Percentiles rank a stretch among this genome's conserved stretches.
phyloP scores from a whole-genome alignment of 2,113 vertebrate species.

The Protomyctophum bolini region DNA sequence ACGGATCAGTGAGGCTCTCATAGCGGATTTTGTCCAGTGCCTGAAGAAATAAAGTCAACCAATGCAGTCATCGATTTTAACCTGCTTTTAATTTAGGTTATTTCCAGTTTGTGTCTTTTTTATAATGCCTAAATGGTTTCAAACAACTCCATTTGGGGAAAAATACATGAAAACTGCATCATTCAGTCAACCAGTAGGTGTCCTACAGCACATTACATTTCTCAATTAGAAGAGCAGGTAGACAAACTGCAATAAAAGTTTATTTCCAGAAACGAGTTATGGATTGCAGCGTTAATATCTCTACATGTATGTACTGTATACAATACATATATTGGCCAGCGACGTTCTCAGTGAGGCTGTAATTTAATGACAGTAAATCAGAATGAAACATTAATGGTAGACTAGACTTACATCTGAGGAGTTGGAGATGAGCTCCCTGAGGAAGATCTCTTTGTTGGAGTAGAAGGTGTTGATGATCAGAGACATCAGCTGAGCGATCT shows the following conservation, averaged over 20 bases:
- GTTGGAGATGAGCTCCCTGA: conserved; percentile 84
- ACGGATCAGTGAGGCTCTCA: conserved; percentile 82
- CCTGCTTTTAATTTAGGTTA: too few species aligned
- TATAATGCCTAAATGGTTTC: too few species aligned
- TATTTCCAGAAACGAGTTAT: neutral
- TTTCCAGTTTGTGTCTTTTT: too few species aligned
- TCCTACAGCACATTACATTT: neutral
- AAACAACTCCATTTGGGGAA: too few species aligned
- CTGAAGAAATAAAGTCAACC: conserved; percentile 39
- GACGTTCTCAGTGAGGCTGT: neutral
- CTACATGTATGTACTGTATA: neutral
- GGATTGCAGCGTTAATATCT: neutral
- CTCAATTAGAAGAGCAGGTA: too few species aligned
- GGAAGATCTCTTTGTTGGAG: conserved; percentile 87
- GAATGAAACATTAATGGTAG: neutral
- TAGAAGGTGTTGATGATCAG: conserved; percentile 87
- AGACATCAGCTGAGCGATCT: conserved; percentile 86
- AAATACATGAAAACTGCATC: neutral
- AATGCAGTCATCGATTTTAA: neutral
- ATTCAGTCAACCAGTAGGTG: neutral
- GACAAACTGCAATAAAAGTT: neutral
- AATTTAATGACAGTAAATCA: neutral
- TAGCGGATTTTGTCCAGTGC: conserved; percentile 85
- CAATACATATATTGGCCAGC: neutral
- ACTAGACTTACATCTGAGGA: conserved; percentile 81